phyloP scores from a whole-genome alignment of 1,140 invertebrate species.

The Heterodera schachtii region DNA sequence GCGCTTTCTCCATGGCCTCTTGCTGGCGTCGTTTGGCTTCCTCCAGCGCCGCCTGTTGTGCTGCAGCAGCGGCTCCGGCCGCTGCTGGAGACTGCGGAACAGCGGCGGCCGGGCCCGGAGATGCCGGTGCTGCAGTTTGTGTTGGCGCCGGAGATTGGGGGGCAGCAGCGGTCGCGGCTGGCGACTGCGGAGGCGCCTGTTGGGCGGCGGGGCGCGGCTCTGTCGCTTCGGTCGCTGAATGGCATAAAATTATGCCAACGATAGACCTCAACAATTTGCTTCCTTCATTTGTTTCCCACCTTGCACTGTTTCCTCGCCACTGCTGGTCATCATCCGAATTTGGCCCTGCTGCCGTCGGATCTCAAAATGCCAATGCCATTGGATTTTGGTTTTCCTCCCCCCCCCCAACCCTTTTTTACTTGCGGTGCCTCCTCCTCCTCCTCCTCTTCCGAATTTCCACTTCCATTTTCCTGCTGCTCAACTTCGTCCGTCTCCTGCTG shows the following conservation, averaged over 20 bases:
- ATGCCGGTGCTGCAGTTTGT: not conserved
- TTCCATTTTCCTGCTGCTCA: constrained; percentile 4
- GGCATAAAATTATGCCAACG: no score
- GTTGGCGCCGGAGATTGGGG: not conserved
- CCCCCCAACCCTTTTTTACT: not conserved
- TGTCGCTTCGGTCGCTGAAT: not conserved
- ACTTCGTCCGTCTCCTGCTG: constrained; percentile 1
- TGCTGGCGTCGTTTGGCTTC: constrained; percentile 21
- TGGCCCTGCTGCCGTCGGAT: not conserved
- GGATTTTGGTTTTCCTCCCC: no score
- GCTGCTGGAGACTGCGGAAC: not conserved
- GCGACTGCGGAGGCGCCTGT: not conserved
- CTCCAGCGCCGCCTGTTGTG: constrained; percentile 24
- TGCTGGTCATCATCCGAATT: constrained; percentile 1
- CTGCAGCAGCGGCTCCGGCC: not conserved
- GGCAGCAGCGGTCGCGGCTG: no score
- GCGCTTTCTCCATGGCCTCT: constrained; percentile 29
- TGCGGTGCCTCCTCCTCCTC: not conserved
- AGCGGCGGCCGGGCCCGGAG: not conserved
- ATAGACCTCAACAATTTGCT: no score
- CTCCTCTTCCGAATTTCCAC: not conserved
- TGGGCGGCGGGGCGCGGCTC: not conserved
- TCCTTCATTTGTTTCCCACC: not conserved
- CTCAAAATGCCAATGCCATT: not conserved
- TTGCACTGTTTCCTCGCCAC: not conserved